Evolutionary conservation across 2,113 vertebrate species (phyloP).

Genomic region (Actinemys pallida): DNA sequence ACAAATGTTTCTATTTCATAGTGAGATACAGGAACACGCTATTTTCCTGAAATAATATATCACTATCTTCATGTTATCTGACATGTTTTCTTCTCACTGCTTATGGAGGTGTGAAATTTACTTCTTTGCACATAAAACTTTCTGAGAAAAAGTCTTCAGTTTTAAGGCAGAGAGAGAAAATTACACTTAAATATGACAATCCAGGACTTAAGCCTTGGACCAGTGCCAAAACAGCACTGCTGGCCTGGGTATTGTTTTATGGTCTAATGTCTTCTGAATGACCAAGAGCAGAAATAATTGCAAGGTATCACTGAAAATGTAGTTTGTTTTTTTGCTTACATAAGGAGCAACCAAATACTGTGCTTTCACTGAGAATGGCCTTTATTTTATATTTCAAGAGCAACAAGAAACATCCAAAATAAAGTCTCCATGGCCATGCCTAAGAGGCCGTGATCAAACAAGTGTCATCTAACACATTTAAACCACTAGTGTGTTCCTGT

Average conservation of each 20-base stretch:
- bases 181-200: not conserved
- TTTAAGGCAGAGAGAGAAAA: constrained; percentile 2
- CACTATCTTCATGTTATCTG: not conserved
- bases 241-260: not conserved
- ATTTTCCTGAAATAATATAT: not conserved
- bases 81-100: not conserved
- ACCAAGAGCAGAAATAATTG: not conserved
- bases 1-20: not conserved
- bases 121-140: not conserved
- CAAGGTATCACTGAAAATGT: not conserved
- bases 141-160: not conserved
- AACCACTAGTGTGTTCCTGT: not conserved
- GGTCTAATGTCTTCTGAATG: not conserved
- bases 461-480: not conserved
- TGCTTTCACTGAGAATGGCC: not conserved
- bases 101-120: not conserved
- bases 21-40: not conserved
- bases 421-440: not conserved
- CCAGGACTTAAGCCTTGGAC: not conserved
- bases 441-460: not conserved
- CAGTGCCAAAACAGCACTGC: not conserved
- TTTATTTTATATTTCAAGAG: not conserved
- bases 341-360: not conserved
- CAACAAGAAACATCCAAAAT: not conserved
- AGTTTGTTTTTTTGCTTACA: not conserved